These are phyloP conservation scores for Phyllotreta cruciferae DNA, from an alignment of 2,888 invertebrate genomes.

Conservation along the genomic window DNA sequence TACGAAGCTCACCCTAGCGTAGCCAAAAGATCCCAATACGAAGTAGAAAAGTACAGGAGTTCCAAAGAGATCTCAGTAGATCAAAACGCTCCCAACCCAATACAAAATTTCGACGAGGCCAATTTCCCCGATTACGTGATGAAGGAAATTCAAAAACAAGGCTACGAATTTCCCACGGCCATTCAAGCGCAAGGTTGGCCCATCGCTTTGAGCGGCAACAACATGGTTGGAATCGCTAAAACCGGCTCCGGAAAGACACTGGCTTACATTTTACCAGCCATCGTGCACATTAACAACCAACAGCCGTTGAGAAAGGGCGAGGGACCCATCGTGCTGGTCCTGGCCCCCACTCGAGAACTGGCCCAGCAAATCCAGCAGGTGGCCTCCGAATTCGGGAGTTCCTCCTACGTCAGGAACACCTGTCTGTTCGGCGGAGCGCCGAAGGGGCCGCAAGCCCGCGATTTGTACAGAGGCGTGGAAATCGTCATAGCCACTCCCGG, in stretches of 20 bases:
- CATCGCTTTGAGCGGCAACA: conserved; percentile 79
- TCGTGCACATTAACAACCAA: conserved; percentile 86
- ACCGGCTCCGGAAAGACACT: conserved; percentile 84
- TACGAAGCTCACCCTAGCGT: conserved; percentile 77
- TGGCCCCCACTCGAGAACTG: conserved; percentile 80
- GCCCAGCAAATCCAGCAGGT: conserved; percentile 82
- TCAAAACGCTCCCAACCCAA: conserved; percentile 77
- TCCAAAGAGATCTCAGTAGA: conserved; percentile 87
- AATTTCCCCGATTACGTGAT: conserved; percentile 80
- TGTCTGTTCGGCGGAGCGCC: conserved; percentile 94
- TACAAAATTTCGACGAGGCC: conserved; percentile 79
- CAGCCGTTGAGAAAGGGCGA: conserved; percentile 76
- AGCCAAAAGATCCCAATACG: conserved; percentile 67
- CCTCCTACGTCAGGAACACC: conserved; percentile 80
- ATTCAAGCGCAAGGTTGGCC: conserved; percentile 92
- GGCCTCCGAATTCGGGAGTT: conserved; percentile 81
- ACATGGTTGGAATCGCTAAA: conserved; percentile 88
- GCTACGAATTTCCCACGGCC: conserved; percentile 79
- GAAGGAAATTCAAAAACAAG: conserved; percentile 76
- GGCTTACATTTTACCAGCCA: conserved; percentile 81
- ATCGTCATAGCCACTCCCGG: conserved; percentile 91
- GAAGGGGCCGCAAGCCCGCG: conserved; percentile 80
- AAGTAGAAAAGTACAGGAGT: conserved; percentile 76
- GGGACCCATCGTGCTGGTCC: conserved; percentile 82
- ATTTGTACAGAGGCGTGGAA: conserved; percentile 75